These are phyloP conservation scores for Acleris emargana DNA, from an alignment of 2,888 invertebrate species.

Conservation along the genomic window DNA sequence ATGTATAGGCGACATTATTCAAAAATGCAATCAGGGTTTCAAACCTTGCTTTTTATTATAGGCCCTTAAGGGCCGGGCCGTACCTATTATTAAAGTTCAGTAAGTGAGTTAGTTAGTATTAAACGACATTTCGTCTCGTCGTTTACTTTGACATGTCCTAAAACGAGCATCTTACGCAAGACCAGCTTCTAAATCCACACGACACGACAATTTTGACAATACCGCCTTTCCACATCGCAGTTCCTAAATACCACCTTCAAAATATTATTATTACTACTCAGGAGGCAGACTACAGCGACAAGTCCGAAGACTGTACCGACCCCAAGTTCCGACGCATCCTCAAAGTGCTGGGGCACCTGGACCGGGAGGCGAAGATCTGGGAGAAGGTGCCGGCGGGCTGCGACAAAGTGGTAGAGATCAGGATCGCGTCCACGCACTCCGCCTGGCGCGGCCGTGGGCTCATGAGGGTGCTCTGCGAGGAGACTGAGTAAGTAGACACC, in stretches of 20 bases:
- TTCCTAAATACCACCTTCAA: background rate
- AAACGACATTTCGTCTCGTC: too few relatives aligned
- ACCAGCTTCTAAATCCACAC: too few relatives aligned
- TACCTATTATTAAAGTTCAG: too few relatives aligned
- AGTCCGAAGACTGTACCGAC: conserved; percentile 82
- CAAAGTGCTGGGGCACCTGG: conserved; percentile 82
- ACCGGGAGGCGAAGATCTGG: conserved; percentile 83
- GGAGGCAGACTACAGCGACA: conserved; percentile 71
- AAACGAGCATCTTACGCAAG: too few relatives aligned
- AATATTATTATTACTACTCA: conserved; percentile 39
- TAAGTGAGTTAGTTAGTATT: too few relatives aligned
- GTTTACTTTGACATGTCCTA: too few relatives aligned
- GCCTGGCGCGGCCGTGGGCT: conserved; percentile 87
- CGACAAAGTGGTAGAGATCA: conserved; percentile 81
- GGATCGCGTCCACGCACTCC: conserved; percentile 87
- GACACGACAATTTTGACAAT: too few relatives aligned
- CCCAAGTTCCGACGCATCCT: conserved; percentile 86
- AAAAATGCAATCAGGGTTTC: too few relatives aligned
- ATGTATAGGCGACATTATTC: too few relatives aligned
- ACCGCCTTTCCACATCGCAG: too few relatives aligned
- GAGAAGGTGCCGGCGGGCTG: conserved; percentile 81
- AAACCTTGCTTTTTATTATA: too few relatives aligned
- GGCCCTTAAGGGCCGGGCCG: too few relatives aligned
- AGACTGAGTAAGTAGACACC: conserved; percentile 83
- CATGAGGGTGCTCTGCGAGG: conserved; percentile 86